phyloP scores from a whole-genome alignment of 2,797 vertebrate genomes.

The Meda fulgida region DNA sequence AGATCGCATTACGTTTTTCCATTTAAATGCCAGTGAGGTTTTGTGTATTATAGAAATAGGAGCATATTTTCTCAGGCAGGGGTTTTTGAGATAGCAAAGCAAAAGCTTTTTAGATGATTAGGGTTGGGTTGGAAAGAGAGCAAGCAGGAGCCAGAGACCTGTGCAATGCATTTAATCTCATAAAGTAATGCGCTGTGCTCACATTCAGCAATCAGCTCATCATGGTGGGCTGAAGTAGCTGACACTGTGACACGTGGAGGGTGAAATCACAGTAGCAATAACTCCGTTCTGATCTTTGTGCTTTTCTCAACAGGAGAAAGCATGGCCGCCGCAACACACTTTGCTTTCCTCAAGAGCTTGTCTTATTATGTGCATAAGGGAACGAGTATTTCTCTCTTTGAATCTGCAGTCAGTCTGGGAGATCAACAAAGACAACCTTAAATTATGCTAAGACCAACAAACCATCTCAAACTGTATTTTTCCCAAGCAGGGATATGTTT shows the following conservation, averaged over 20 bases:
- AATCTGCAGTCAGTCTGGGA: not conserved
- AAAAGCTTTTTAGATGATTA: slow-evolving; percentile 52
- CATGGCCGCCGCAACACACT: not conserved
- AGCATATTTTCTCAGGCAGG: slow-evolving; percentile 13
- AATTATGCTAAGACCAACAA: not conserved
- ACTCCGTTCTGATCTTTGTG: slow-evolving; percentile 42
- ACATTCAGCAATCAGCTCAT: slow-evolving; percentile 45
- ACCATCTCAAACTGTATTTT: not conserved
- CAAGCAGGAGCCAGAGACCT: slow-evolving; percentile 22
- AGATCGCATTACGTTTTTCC: slow-evolving; percentile 54
- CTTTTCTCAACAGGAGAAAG: slow-evolving; percentile 43
- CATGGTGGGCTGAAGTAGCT: slow-evolving; percentile 52
- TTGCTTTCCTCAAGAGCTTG: slow-evolving; percentile 2
- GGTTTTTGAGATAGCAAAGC: slow-evolving; percentile 31
- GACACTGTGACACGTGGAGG: slow-evolving; percentile 49
- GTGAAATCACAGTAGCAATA: slow-evolving; percentile 52
- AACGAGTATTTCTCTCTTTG: slow-evolving; percentile 26
- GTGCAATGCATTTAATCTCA: slow-evolving; percentile 37
- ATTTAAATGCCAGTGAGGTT: slow-evolving; percentile 60
- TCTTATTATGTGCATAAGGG: slow-evolving; percentile 10
- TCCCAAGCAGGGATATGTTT: not conserved
- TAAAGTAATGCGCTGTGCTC: slow-evolving; percentile 49
- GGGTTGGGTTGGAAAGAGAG: slow-evolving; percentile 39
- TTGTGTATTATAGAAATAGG: slow-evolving; percentile 31
- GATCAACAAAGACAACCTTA: not conserved